A percentile compares a stretch with the other conserved stretches of the same genome.
Conservation (phyloP, 2,113 vertebrate genomes). For the Scomber scombrus region DNA sequence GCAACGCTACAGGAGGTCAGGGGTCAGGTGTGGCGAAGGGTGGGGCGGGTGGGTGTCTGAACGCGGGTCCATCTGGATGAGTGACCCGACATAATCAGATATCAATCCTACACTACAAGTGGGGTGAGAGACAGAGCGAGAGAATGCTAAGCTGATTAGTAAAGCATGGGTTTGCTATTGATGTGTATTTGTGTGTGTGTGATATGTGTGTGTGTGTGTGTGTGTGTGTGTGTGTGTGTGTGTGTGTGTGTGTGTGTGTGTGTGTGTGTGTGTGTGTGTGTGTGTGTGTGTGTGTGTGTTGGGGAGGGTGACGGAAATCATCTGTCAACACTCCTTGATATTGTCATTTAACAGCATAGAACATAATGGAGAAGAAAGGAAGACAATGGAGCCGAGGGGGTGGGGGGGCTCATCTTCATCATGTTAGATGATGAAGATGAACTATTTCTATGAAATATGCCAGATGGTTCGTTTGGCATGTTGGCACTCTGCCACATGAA, state of each 20-base stretch:
- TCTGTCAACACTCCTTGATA: slow-evolving; percentile 50
- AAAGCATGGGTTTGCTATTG: slow-evolving; percentile 91
- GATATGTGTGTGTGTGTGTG: slow-evolving; percentile 18
- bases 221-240: slow-evolving; percentile 30
- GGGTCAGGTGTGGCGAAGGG: slow-evolving; percentile 87
- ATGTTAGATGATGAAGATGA: slow-evolving; percentile 35
- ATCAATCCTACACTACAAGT: slow-evolving; percentile 93
- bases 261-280: slow-evolving; percentile 19
- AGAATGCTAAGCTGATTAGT: slow-evolving; percentile 93
- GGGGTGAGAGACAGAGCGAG: slow-evolving; percentile 33
- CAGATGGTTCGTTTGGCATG: slow-evolving; percentile 52
- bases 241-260: slow-evolving; percentile 35
- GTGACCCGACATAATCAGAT: slow-evolving; percentile 99
- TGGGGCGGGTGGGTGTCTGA: slow-evolving; percentile 85
- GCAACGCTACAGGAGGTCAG: slow-evolving; percentile 95
- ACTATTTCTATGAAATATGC: slow-evolving; percentile 24
- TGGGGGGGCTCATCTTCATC: no score
- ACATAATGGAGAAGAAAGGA: slow-evolving; percentile 23
- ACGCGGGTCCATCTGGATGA: slow-evolving; percentile 98
- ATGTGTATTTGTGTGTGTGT: slow-evolving; percentile 65
- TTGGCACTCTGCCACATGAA: slow-evolving; percentile 27
- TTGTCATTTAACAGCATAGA: slow-evolving; percentile 60
- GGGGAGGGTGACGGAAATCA: slow-evolving; percentile 21
- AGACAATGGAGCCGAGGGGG: neutral
- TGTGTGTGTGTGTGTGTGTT: slow-evolving; percentile 29